These are phyloP conservation scores for Dallia pectoralis DNA, from an alignment of 2,797 vertebrate genomes.

Conservation along the genomic window DNA sequence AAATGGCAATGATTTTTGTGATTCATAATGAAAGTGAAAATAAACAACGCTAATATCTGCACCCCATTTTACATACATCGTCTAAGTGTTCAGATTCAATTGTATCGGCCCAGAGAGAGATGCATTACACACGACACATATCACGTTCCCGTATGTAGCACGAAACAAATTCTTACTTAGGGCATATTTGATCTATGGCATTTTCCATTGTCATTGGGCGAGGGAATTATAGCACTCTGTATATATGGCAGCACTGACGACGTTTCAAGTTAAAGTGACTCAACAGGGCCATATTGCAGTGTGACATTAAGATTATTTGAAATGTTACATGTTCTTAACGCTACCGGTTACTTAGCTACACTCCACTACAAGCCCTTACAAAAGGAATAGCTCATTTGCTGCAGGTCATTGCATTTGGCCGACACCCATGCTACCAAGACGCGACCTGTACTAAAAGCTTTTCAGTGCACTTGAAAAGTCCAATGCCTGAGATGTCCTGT, in stretches of 20 bases:
- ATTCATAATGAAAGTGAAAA: neutral
- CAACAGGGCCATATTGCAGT: neutral
- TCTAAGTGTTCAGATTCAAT: slow-evolving; percentile 49
- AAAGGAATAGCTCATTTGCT: neutral
- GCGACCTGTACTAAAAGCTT: slow-evolving; percentile 35
- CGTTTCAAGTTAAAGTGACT: neutral
- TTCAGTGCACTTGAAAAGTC: slow-evolving; percentile 44
- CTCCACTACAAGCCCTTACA: neutral
- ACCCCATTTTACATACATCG: slow-evolving; percentile 64
- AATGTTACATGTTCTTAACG: too few relatives aligned
- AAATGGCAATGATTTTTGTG: slow-evolving; percentile 30
- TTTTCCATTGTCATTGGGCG: neutral
- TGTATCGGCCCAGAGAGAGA: slow-evolving; percentile 13
- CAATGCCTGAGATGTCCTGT: slow-evolving; percentile 39
- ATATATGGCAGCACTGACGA: neutral
- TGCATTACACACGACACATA: neutral
- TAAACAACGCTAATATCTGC: slow-evolving; percentile 25
- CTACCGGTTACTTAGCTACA: neutral
- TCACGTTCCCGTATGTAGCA: neutral
- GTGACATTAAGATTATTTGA: neutral
- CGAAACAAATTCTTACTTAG: neutral
- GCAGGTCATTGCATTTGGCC: slow-evolving; percentile 3
- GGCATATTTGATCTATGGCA: neutral
- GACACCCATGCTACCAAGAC: slow-evolving; percentile 15
- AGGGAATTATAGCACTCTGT: neutral